Evolutionary conservation across 2,797 vertebrate genomes (phyloP), one percentile per base, ranked within the genome.

Genomic region (Tamandua tetradactyla): DNA sequence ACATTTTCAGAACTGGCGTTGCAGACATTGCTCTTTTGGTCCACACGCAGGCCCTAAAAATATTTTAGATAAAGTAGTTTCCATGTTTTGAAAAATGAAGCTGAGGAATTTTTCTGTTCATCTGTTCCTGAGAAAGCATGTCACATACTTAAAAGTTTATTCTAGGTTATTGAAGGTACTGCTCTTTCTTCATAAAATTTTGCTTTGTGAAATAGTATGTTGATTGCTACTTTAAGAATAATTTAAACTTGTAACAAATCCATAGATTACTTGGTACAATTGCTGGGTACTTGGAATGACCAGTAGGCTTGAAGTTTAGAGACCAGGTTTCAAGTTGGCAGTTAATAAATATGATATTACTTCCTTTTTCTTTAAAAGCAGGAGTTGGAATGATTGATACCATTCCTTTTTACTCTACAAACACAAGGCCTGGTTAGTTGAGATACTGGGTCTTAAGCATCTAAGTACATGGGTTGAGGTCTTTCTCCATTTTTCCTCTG

Each of bases 141-240:
- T 94, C 32, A 87, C 35, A 89, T 86, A 90, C 37, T 64, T 88
- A 81, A 80, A 23, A 68, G 37, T 74, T 93, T 81, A 66, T 93
- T 87, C 8, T 88, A 0, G 74, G n/a, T 90, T 44, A 75, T 87
- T 91, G 88, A 92, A 49, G 35, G 13, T 76, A 47, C 7, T 83
- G 11, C 72, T 75, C 32, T 88, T 55, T 76, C 40, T 72, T 72
- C 52, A 52, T 79, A 89, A 87, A 78, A 23, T n/a, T 92, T 96
- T 90, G 62, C 32, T 74, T 80, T 52, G 49, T 83, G 47, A 95
- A 75, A 17, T 25, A 79, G 18, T 59, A 30, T 40, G 8, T 59
- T 94, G 22, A 75, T 71, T 85, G 35, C 15, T 94, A 81, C n/a
- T 89, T 83, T 25, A 91, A 82, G 61, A 91, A 14, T 91, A 71